These are phyloP conservation scores for Prunella himalayana DNA, from an alignment of 2,113 vertebrate species.

Conservation along the genomic window DNA sequence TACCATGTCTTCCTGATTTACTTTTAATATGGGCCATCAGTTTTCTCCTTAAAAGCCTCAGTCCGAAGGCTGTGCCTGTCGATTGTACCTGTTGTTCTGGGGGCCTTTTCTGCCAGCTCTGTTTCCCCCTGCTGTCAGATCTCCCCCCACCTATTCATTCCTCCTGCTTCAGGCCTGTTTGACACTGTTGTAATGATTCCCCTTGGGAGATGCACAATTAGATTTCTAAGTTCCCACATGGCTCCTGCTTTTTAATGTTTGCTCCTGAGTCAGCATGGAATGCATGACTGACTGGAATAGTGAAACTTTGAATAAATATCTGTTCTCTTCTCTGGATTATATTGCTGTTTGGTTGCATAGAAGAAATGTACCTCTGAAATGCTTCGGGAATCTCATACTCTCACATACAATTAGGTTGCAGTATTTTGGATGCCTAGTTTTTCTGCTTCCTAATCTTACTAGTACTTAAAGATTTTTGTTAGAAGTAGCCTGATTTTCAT, in stretches of 20 bases:
- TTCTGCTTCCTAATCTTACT: not conserved
- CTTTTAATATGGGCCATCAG: not conserved
- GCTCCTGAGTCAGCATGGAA: slow-evolving; percentile 17
- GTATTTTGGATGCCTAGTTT: not conserved
- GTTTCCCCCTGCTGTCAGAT: not conserved
- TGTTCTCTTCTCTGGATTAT: not conserved
- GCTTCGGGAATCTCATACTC: not conserved
- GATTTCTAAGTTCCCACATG: not conserved
- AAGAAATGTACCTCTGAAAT: not conserved
- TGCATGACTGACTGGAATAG: not conserved
- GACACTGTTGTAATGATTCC: slow-evolving; percentile 8
- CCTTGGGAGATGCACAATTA: not conserved
- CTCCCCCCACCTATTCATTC: not conserved
- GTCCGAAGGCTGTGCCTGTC: not conserved
- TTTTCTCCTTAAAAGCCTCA: not conserved
- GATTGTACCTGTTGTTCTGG: not conserved
- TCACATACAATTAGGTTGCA: not conserved
- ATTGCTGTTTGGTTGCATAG: not conserved
- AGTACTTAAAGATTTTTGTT: not conserved
- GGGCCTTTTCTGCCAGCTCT: not conserved
- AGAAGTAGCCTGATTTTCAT: not conserved
- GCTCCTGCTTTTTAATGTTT: slow-evolving; percentile 24
- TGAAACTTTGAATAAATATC: slow-evolving; percentile 2
- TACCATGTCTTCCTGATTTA: not conserved
- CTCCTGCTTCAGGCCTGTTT: not conserved